Conservation (phyloP, 2,113 vertebrate genomes). For the Megaceryle torquata region DNA sequence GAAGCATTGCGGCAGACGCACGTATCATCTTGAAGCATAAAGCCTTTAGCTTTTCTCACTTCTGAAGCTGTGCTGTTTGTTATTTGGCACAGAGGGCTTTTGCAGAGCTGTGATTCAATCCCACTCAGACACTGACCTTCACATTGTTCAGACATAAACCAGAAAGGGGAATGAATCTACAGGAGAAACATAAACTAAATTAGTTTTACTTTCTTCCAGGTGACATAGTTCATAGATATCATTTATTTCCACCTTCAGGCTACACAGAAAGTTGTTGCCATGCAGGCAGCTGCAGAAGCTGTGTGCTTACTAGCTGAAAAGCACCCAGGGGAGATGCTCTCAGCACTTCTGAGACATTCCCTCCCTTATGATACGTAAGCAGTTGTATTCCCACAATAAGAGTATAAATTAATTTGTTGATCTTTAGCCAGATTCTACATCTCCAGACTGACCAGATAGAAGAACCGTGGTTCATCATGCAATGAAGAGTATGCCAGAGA, state of each 20-base stretch:
- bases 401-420: neutral
- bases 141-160: neutral
- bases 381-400: neutral
- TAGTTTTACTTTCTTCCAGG: neutral
- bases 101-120: neutral
- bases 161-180: neutral
- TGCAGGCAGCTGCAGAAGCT: neutral
- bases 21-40: neutral
- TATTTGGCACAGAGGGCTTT: neutral
- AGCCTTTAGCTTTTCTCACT: neutral
- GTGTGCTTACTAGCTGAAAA: neutral
- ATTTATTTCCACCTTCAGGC: constrained; percentile 12
- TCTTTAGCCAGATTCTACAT: neutral
- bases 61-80: accelerated
- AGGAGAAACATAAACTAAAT: neutral
- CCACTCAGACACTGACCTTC: neutral
- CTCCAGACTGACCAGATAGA: neutral
- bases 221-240: neutral
- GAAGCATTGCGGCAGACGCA: neutral
- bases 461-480: neutral
- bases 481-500: neutral
- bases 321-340: neutral
- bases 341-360: neutral
- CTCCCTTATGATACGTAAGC: neutral
- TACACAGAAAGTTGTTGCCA: neutral